These are phyloP conservation scores for Upupa epops DNA, from an alignment of 2,113 vertebrate species.

Conservation along the genomic window DNA sequence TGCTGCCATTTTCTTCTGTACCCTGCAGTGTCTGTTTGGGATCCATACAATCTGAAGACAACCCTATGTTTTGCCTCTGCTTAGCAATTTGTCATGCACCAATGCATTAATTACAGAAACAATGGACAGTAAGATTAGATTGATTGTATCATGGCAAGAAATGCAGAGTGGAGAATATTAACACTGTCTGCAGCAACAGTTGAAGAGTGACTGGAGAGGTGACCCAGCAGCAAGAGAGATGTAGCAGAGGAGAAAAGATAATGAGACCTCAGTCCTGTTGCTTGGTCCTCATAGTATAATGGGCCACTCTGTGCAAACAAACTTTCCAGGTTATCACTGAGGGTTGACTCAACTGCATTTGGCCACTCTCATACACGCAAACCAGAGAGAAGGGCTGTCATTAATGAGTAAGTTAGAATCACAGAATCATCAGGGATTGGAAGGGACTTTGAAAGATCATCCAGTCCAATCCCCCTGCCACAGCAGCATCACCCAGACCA, in stretches of 20 bases:
- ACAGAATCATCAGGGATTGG: too few relatives aligned
- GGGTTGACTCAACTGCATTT: neutral
- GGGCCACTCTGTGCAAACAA: neutral
- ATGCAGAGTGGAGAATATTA: neutral
- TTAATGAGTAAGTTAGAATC: neutral
- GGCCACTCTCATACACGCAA: neutral
- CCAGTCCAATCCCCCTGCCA: too few relatives aligned
- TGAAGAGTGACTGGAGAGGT: neutral
- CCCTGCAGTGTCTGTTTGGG: neutral
- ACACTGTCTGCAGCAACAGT: neutral
- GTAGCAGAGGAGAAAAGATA: neutral
- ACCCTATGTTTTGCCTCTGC: neutral
- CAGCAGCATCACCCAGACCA: too few relatives aligned
- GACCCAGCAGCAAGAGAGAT: neutral
- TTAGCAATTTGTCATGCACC: neutral
- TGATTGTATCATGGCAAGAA: neutral
- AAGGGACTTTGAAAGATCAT: too few relatives aligned
- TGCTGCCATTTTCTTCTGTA: slow-evolving; percentile 32
- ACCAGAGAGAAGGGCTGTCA: neutral
- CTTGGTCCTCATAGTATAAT: neutral
- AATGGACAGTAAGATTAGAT: slow-evolving; percentile 52
- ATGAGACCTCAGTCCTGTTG: neutral
- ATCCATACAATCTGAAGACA: neutral
- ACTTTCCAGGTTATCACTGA: neutral
- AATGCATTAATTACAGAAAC: slow-evolving; percentile 56